A percentile compares a stretch with the other conserved stretches of the same genome.
phyloP scores from a whole-genome alignment of 2,888 invertebrate species.

The Cataglyphis altisquamis region DNA sequence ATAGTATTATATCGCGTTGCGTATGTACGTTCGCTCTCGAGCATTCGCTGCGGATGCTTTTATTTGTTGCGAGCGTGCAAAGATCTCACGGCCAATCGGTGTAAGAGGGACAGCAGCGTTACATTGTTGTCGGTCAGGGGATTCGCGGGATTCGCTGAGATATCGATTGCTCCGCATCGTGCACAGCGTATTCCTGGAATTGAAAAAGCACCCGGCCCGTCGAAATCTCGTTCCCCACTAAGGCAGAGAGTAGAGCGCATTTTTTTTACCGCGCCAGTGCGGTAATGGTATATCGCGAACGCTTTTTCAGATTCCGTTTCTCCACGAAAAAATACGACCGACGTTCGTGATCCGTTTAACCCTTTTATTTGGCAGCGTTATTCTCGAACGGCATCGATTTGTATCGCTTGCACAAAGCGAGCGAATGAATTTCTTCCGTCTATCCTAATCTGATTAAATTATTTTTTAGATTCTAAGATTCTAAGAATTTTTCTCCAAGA shows the following conservation, averaged over 20 bases:
- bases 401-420: neutral
- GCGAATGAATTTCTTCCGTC: conserved; percentile 6
- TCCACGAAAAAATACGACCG: conserved; percentile 36
- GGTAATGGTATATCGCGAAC: conserved; percentile 26
- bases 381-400: conserved; percentile 39
- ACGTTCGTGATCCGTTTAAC: conserved; percentile 47
- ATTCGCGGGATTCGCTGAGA: neutral
- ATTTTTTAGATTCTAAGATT: neutral
- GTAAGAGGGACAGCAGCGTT: conserved; percentile 57
- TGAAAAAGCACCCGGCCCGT: conserved; percentile 23
- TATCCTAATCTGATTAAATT: neutral
- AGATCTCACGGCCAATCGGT: conserved; percentile 68
- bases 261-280: conserved; percentile 18
- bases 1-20: conserved; percentile 67
- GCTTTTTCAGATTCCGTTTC: conserved; percentile 29
- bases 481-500: neutral
- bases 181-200: conserved; percentile 38
- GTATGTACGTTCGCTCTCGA: conserved; percentile 74
- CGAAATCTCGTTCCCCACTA: conserved; percentile 69
- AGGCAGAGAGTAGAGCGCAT: conserved; percentile 59
- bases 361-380: conserved; percentile 39
- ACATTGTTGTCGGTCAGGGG: neutral
- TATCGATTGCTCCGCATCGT: conserved; percentile 23
- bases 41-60: conserved; percentile 70
- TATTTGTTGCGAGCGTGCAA: conserved; percentile 77